Evolutionary conservation across 1,140 invertebrate genomes (phyloP), one percentile per base, ranked within the genome.

Genomic region (Drosophila cardini): DNA sequence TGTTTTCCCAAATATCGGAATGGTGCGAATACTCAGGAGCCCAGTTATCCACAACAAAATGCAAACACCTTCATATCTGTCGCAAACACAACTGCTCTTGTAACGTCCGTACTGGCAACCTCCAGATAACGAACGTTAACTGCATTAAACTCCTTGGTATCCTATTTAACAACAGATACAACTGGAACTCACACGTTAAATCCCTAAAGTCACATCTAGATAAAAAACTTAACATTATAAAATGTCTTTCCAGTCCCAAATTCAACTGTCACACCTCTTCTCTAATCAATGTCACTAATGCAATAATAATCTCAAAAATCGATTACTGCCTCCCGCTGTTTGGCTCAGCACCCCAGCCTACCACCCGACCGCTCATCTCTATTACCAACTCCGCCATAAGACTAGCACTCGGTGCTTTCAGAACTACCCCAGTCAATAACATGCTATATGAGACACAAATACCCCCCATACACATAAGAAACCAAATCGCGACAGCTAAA

Each of bases 1-100:
- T 7, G 8, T 76, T 21, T 52, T 70, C 13, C 34, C 38, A 36
- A 34, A 48, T 18, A 75, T 75, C 13, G 10, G 56, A 15, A 13
- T 76, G 67, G 73, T 18, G 73, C 10, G 5, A 60, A 2, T 64
- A 71, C 26, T 52, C 60, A 18, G 71, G 74, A 21, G 58, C 75
- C 2, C 30, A 32, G 9, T 26, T 72, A 34, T 77, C 60, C 5
- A 0, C 26, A 13, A n/a, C n/a, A 6, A 77, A 72, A 77, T 69
- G 70, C 10, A 36, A 77, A 56, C 52, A 70, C 32, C 11, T 73
- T 0, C 70, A 73, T 30, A 64, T 75, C 4, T 69, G 72, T 34
- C 45, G 50, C 26, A 75, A 69, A 34, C 26, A 62, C 13, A 70
- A 60, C 13, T 75, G 53, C 56, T 46, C 15, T 2, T 52, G 21